Evolutionary conservation across 2,888 invertebrate genomes (phyloP).

Genomic region (Hemithea aestivaria): DNA sequence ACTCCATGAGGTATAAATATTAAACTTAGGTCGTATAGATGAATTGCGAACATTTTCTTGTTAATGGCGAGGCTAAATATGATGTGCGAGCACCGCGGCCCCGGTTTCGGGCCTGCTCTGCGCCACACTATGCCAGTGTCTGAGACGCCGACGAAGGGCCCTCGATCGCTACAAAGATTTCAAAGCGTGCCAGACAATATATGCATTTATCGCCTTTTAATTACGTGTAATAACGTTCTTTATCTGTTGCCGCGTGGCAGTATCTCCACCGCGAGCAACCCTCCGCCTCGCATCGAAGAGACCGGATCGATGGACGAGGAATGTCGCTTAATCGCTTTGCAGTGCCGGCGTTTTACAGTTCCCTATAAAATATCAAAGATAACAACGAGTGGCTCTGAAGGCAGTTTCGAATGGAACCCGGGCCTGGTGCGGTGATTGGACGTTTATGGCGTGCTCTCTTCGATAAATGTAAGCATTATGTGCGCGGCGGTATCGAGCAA

Average conservation of each 20-base stretch:
- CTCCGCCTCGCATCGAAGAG: conserved; percentile 29
- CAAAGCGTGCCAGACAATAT: conserved; percentile 54
- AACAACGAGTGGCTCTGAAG: conserved; percentile 69
- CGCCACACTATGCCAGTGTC: conserved; percentile 30
- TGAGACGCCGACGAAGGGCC: conserved; percentile 34
- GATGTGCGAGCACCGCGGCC: conserved; percentile 63
- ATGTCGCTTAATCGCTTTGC: conserved; percentile 72
- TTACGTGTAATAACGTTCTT: conserved; percentile 63
- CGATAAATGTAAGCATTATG: conserved; percentile 66
- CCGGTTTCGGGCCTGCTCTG: conserved; percentile 54
- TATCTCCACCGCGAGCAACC: conserved; percentile 37
- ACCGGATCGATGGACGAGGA: conserved; percentile 51
- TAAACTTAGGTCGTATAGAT: conserved; percentile 76
- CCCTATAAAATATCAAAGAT: conserved; percentile 78
- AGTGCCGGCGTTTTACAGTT: conserved; percentile 75
- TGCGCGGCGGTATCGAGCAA: conserved; percentile 50
- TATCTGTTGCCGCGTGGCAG: conserved; percentile 50
- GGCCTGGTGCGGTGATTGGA: conserved; percentile 66
- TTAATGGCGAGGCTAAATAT: conserved; percentile 75
- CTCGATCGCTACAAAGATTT: conserved; percentile 52
- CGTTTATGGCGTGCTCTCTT: conserved; percentile 66
- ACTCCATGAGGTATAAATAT: conserved; percentile 78
- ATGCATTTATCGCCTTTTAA: conserved; percentile 67
- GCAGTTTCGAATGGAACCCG: conserved; percentile 55
- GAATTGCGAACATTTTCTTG: conserved; percentile 78